Evolutionary conservation across 2,113 vertebrate genomes (phyloP).

Genomic region (Tyto alba): DNA sequence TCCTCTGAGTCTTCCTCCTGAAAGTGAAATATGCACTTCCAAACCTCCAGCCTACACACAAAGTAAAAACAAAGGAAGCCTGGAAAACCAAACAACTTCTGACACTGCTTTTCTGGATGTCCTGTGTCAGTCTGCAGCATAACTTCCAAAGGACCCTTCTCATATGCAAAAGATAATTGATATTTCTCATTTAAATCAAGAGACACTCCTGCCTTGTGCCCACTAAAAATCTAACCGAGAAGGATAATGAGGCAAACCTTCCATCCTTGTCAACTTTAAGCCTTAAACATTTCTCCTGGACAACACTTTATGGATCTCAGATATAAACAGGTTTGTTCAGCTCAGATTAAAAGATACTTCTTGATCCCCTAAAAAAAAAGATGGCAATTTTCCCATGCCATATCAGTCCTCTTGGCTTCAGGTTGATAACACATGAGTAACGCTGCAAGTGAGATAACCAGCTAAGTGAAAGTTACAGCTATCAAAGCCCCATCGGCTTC

Average conservation of each 20-base stretch:
- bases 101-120: background rate
- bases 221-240: background rate
- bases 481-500: background rate
- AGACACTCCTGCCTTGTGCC: background rate
- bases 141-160: background rate
- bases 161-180: background rate
- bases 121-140: background rate
- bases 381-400: background rate
- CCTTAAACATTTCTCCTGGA: background rate
- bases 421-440: background rate
- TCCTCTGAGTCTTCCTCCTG: background rate
- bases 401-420: background rate
- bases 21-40: background rate
- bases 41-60: background rate
- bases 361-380: background rate
- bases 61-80: background rate
- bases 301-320: background rate
- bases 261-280: background rate
- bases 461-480: background rate
- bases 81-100: background rate
- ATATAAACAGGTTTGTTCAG: background rate
- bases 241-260: background rate
- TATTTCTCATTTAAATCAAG: background rate
- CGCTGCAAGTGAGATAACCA: fast-evolving
- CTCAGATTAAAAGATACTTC: background rate